These are phyloP conservation scores for Zoanthus solanderi DNA, from an alignment of 92 coral and sea anemone species.

Conservation along the genomic window DNA sequence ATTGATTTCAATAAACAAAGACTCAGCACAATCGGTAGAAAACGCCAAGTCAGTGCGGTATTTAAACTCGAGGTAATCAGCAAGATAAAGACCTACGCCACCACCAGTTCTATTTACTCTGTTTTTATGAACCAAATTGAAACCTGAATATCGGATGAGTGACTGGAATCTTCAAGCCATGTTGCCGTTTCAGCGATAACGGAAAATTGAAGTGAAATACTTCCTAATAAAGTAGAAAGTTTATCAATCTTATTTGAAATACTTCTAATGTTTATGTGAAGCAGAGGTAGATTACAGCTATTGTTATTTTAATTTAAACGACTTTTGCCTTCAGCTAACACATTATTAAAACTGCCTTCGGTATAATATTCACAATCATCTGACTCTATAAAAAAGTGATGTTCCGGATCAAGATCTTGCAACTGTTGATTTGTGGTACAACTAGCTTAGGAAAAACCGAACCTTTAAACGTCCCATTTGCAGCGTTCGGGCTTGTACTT, in stretches of 20 bases:
- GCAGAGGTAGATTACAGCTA: slow-evolving; percentile 5
- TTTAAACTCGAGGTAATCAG: slow-evolving; percentile 8
- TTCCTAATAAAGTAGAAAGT: neutral
- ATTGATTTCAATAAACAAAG: too few species aligned
- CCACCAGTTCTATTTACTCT: slow-evolving; percentile 36
- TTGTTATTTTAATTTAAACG: neutral
- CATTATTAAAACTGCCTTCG: too few species aligned
- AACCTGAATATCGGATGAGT: slow-evolving; percentile 7
- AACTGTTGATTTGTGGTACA: neutral
- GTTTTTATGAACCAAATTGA: slow-evolving; percentile 13
- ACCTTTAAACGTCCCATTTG: too few species aligned
- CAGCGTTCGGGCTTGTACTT: too few species aligned
- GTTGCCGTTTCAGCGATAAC: neutral
- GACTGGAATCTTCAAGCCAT: neutral
- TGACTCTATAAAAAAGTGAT: too few species aligned
- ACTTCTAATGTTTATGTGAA: slow-evolving; percentile 4
- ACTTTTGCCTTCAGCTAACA: too few species aligned
- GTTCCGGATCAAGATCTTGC: neutral
- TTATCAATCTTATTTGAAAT: neutral
- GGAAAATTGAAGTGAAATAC: neutral
- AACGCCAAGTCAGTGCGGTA: neutral
- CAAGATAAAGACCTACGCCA: slow-evolving; percentile 37
- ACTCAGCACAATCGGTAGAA: too few species aligned
- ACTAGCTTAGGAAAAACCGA: neutral
- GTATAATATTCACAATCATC: too few species aligned